These are phyloP conservation scores for Prenolepis imparis DNA, from an alignment of 2,888 invertebrate species.

Conservation along the genomic window DNA sequence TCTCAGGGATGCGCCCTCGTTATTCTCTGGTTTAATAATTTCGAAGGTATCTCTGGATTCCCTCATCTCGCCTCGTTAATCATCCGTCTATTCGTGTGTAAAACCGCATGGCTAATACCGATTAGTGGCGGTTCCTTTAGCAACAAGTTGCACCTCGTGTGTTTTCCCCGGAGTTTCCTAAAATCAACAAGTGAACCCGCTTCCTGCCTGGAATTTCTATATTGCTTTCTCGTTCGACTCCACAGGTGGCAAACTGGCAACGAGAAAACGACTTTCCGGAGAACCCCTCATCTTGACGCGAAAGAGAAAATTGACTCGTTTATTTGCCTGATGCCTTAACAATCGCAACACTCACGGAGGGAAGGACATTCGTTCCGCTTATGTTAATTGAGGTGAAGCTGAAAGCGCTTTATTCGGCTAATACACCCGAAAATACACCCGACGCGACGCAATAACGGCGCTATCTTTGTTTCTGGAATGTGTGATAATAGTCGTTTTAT, in stretches of 20 bases:
- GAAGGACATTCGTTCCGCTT: background rate
- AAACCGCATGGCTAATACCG: slow-evolving; percentile 18
- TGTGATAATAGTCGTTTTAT: slow-evolving; percentile 78
- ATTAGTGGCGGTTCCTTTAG: slow-evolving; percentile 68
- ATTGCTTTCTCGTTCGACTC: slow-evolving; percentile 78
- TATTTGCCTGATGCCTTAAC: slow-evolving; percentile 16
- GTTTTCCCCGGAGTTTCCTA: slow-evolving; percentile 77
- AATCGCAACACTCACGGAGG: background rate
- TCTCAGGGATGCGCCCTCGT: background rate
- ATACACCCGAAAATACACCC: slow-evolving; percentile 27
- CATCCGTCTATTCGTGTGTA: background rate
- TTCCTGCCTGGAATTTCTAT: slow-evolving; percentile 80
- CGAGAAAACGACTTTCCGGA: slow-evolving; percentile 43
- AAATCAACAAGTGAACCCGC: slow-evolving; percentile 83
- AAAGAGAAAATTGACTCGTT: background rate
- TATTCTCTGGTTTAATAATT: background rate
- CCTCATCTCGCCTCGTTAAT: background rate
- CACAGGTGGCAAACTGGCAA: slow-evolving; percentile 80
- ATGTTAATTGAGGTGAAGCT: background rate
- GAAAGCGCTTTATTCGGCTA: slow-evolving; percentile 23
- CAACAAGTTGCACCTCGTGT: slow-evolving; percentile 81
- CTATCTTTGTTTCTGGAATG: slow-evolving; percentile 67
- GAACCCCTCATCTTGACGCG: background rate
- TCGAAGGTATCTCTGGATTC: background rate
- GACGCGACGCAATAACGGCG: slow-evolving; percentile 26